Evolutionary conservation across 1,140 invertebrate genomes (phyloP).

Genomic region (Dufourea novaeangliae): DNA sequence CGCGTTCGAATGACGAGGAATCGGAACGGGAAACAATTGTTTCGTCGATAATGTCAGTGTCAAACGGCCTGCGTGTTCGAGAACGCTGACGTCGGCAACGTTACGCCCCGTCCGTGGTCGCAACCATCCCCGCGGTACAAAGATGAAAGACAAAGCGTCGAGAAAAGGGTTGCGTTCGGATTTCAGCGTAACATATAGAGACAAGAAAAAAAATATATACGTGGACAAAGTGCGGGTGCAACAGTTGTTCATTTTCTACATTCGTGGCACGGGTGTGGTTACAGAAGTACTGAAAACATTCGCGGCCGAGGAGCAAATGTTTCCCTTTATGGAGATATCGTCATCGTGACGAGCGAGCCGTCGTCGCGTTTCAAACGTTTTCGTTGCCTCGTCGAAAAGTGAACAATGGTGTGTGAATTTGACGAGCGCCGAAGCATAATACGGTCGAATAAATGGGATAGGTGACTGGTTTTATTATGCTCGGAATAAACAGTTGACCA

Average conservation of each 20-base stretch:
- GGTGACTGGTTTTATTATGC: too few relatives aligned
- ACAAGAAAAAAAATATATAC: too few relatives aligned
- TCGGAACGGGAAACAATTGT: slow-evolving; percentile 29
- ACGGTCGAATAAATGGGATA: not conserved
- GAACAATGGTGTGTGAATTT: slow-evolving; percentile 2
- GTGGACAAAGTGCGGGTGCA: slow-evolving; percentile 19
- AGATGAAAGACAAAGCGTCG: slow-evolving; percentile 31
- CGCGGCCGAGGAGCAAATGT: not conserved
- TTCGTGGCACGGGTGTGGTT: not conserved
- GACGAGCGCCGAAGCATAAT: not conserved
- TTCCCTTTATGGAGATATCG: not conserved
- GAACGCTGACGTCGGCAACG: slow-evolving; percentile 33
- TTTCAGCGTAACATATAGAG: not conserved
- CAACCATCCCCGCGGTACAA: not conserved
- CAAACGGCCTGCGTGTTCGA: slow-evolving; percentile 25
- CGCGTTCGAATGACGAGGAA: not conserved
- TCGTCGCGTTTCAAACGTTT: slow-evolving; percentile 6
- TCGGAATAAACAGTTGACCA: too few relatives aligned
- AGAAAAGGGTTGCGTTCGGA: slow-evolving; percentile 18
- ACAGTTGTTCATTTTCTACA: slow-evolving; percentile 38
- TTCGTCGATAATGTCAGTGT: slow-evolving; percentile 42
- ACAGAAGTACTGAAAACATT: slow-evolving; percentile 4
- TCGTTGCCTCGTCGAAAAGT: not conserved
- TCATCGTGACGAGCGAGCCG: not conserved
- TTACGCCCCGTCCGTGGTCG: slow-evolving; percentile 9